These are phyloP conservation scores for Pocillopora verrucosa DNA, from an alignment of 64 coral and sea anemone genomes.

Conservation along the genomic window DNA sequence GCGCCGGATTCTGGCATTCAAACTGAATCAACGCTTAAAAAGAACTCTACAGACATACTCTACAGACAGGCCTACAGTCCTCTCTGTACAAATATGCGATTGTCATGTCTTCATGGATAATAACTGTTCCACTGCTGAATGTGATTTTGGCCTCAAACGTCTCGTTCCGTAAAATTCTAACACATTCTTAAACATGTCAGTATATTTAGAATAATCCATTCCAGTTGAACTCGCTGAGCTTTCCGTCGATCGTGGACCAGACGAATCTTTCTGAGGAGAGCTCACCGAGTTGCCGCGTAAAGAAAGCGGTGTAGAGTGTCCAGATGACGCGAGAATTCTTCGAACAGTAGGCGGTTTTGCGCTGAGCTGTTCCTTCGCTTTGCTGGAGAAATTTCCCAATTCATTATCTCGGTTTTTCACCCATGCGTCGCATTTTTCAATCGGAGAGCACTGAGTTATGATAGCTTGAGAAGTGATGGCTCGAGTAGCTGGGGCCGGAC, in stretches of 20 bases:
- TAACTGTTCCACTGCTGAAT: conserved; percentile 34
- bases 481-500: not conserved
- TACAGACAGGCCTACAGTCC: not conserved
- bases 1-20: too few species aligned
- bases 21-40: too few species aligned
- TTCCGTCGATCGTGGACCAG: conserved; percentile 1
- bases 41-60: too few species aligned
- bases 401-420: conserved; percentile 50
- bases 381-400: conserved; percentile 36
- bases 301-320: not conserved
- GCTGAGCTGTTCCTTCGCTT: conserved; percentile 1
- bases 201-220: conserved; percentile 66
- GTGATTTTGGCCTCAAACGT: conserved; percentile 43
- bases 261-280: conserved; percentile 15
- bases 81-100: not conserved
- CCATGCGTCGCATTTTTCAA: conserved; percentile 52
- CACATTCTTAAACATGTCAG: conserved; percentile 77
- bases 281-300: conserved; percentile 5
- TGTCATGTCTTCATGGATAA: conserved; percentile 29
- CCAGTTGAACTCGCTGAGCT: not conserved
- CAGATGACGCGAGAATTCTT: not conserved
- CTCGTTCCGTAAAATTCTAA: conserved; percentile 66
- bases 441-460: not conserved
- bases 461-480: not conserved
- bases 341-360: conserved; percentile 10